A percentile compares a stretch with the other conserved stretches of the same genome.
Conservation (phyloP, 1,140 invertebrate species). For the Nasonia giraulti region DNA sequence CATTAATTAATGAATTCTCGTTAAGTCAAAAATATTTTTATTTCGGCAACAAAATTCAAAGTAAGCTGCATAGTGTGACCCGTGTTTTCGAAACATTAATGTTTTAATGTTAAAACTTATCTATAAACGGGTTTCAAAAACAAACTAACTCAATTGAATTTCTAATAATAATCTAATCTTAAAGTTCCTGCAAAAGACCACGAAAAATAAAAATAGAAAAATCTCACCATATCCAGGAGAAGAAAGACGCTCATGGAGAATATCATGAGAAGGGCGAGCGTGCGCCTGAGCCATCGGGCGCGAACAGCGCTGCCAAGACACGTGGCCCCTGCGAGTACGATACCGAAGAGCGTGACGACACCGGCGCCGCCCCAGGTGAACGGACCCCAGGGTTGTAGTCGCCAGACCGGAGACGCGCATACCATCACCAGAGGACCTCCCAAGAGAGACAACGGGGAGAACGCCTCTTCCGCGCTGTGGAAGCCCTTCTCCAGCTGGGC, state of each 20-base stretch:
- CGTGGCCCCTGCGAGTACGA: constrained; percentile 69
- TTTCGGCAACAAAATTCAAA: too few species aligned
- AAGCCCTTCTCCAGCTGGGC: constrained; percentile 80
- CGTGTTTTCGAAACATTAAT: too few species aligned
- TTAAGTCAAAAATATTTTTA: too few species aligned
- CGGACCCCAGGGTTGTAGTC: constrained; percentile 69
- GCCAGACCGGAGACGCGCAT: constrained; percentile 76
- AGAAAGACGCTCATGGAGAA: constrained; percentile 68
- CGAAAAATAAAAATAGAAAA: too few species aligned
- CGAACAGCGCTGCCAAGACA: constrained; percentile 70
- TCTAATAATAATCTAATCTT: too few species aligned
- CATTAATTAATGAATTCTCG: too few species aligned
- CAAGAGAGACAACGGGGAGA: constrained; percentile 79
- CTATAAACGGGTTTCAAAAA: too few species aligned
- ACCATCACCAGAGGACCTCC: constrained; percentile 79
- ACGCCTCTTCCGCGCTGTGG: constrained; percentile 79
- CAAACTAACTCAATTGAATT: too few species aligned
- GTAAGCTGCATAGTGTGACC: too few species aligned
- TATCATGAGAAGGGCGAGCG: constrained; percentile 69
- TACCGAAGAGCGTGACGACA: constrained; percentile 67
- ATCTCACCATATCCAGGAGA: constrained; percentile 69
- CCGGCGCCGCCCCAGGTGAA: constrained; percentile 72
- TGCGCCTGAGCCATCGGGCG: constrained; percentile 69
- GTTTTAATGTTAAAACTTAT: too few species aligned
- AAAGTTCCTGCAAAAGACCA: too few species aligned